A percentile compares a stretch with the other conserved stretches of the same genome.
These are phyloP conservation scores for Copidosoma aretas DNA, from an alignment of 2,888 invertebrate species.

Conservation along the genomic window DNA sequence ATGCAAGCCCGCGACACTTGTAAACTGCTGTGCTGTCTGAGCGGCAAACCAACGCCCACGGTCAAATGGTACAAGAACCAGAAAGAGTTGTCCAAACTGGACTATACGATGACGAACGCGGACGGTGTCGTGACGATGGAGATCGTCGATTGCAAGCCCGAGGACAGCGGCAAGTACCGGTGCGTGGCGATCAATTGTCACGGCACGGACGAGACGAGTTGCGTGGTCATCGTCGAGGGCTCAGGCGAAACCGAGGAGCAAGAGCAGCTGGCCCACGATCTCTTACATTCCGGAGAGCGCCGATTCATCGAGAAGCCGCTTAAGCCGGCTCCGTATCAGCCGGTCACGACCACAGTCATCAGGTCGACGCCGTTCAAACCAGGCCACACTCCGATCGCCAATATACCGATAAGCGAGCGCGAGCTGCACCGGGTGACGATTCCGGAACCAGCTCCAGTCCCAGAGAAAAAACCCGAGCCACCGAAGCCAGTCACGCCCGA, in stretches of 20 bases:
- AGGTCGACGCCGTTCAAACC: slow-evolving; percentile 44
- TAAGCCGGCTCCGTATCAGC: slow-evolving; percentile 79
- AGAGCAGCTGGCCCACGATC: slow-evolving; percentile 83
- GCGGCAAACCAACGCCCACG: slow-evolving; percentile 92
- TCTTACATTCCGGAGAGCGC: slow-evolving; percentile 88
- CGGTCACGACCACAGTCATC: slow-evolving; percentile 64
- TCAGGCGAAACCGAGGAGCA: slow-evolving; percentile 82
- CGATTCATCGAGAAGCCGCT: slow-evolving; percentile 86
- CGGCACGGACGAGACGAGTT: slow-evolving; percentile 93
- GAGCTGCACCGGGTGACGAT: slow-evolving; percentile 34
- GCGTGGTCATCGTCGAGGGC: slow-evolving; percentile 96
- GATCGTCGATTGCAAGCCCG: slow-evolving; percentile 91
- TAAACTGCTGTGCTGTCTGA: slow-evolving; percentile 95
- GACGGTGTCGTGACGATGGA: slow-evolving; percentile 98
- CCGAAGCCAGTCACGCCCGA: neutral
- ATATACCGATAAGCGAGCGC: slow-evolving; percentile 36
- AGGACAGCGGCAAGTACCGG: slow-evolving; percentile 95
- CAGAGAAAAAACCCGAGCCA: slow-evolving; percentile 16
- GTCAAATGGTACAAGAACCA: slow-evolving; percentile 94
- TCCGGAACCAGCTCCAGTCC: slow-evolving; percentile 22
- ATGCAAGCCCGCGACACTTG: slow-evolving; percentile 97
- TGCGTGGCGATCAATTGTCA: slow-evolving; percentile 93
- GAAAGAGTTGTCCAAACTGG: slow-evolving; percentile 86
- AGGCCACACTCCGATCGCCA: slow-evolving; percentile 62
- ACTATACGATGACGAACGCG: slow-evolving; percentile 88